Evolutionary conservation across 2,888 invertebrate genomes (phyloP).

Genomic region (Drosophila ustulata): DNA sequence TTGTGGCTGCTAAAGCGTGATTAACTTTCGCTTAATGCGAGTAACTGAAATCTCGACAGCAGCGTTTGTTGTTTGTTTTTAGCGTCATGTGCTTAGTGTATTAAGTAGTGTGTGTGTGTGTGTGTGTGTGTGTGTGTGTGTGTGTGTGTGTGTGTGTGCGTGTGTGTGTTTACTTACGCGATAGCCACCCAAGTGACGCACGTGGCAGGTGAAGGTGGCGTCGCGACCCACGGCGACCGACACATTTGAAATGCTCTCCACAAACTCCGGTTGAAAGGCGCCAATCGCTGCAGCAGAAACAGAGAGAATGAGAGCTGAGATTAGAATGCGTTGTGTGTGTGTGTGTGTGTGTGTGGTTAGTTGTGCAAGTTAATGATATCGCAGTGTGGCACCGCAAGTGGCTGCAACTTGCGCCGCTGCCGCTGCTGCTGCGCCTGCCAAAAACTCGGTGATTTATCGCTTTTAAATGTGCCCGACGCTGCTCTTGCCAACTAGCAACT

Average conservation of each 20-base stretch:
- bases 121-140: constrained; percentile 4
- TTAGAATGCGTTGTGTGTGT: constrained; percentile 52
- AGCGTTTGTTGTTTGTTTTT: neutral
- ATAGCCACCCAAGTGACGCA: constrained; percentile 94
- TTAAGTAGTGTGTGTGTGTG: constrained; percentile 5
- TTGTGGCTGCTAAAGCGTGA: constrained; percentile 19
- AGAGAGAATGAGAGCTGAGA: constrained; percentile 40
- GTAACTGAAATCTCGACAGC: neutral
- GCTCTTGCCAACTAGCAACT: constrained; percentile 50
- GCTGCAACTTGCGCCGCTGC: neutral
- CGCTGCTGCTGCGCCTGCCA: constrained; percentile 58
- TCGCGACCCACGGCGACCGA: constrained; percentile 94
- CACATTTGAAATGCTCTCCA: constrained; percentile 92
- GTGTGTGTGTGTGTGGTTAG: constrained; percentile 43
- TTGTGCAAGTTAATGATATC: constrained; percentile 74
- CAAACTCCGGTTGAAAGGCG: constrained; percentile 92
- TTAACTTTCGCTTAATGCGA: constrained; percentile 13
- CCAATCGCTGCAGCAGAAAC: constrained; percentile 87
- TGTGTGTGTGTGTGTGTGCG: neutral
- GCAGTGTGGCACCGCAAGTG: constrained; percentile 30
- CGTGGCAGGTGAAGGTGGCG: constrained; percentile 94
- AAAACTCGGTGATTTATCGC: constrained; percentile 73
- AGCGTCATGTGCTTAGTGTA: constrained; percentile 22
- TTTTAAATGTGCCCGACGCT: constrained; percentile 73
- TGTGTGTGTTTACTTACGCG: constrained; percentile 88